Percentiles rank a stretch among this genome's conserved stretches.
phyloP scores from a whole-genome alignment of 2,797 vertebrate species.

The Melanotaenia trifasciata region DNA sequence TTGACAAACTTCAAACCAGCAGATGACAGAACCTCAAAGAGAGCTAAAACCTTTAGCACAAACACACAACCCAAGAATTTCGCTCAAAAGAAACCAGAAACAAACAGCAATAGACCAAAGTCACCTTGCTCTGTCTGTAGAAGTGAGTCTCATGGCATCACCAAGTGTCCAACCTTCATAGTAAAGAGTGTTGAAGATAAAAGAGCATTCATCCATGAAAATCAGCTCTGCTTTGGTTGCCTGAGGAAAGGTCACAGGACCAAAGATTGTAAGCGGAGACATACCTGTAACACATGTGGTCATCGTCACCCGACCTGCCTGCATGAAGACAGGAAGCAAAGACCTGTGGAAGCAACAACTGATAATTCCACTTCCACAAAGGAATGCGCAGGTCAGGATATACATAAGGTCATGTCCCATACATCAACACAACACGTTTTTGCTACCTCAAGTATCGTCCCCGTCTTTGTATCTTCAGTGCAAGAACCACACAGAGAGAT shows the following conservation, averaged over 20 bases:
- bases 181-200: too few species aligned
- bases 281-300: constrained; percentile 29
- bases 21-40: not conserved
- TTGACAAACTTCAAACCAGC: not conserved
- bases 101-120: constrained; percentile 9
- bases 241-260: constrained; percentile 40
- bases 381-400: constrained; percentile 1
- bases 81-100: too few species aligned
- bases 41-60: constrained; percentile 34
- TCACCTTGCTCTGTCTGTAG: not conserved
- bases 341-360: not conserved
- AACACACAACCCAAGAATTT: not conserved
- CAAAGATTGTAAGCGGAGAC: constrained; percentile 50
- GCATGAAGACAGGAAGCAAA: constrained; percentile 13
- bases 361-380: not conserved
- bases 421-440: constrained; percentile 1
- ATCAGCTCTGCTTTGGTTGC: constrained; percentile 40
- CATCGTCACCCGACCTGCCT: constrained; percentile 44
- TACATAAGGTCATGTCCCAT: constrained; percentile 26
- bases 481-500: constrained; percentile 34
- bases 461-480: constrained; percentile 46
- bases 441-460: constrained; percentile 54
- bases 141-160: constrained; percentile 29
- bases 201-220: constrained; percentile 26
- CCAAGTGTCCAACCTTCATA: too few species aligned